Evolutionary conservation across 2,113 vertebrate species (phyloP).

Genomic region (Procavia capensis): DNA sequence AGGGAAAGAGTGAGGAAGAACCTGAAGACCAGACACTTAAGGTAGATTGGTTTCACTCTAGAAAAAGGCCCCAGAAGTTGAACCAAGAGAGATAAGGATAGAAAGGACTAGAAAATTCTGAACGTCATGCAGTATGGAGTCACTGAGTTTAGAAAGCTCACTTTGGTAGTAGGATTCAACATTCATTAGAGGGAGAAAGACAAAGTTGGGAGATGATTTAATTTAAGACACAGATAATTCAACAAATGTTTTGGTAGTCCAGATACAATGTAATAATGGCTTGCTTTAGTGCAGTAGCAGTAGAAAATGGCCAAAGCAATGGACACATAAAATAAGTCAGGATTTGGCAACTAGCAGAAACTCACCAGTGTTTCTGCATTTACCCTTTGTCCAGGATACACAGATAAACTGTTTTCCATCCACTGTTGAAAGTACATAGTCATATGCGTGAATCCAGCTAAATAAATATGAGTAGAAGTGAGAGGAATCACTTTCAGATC

Average conservation of each 20-base stretch:
- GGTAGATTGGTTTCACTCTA: neutral
- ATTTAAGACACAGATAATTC: neutral
- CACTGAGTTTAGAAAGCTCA: neutral
- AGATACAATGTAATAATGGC: neutral
- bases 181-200: neutral
- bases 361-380: neutral
- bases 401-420: neutral
- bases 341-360: neutral
- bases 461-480: neutral
- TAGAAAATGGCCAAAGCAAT: neutral
- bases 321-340: neutral
- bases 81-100: neutral
- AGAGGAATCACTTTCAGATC: neutral
- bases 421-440: neutral
- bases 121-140: fast-evolving
- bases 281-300: neutral
- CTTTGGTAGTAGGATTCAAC: neutral
- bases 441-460: neutral
- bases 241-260: neutral
- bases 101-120: neutral
- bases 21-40: neutral
- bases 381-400: neutral
- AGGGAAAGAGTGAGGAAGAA: neutral
- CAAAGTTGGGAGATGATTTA: neutral
- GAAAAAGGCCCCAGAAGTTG: neutral